These are phyloP conservation scores for Atrina japonica DNA, from an alignment of 2,888 invertebrate genomes.

Conservation along the genomic window DNA sequence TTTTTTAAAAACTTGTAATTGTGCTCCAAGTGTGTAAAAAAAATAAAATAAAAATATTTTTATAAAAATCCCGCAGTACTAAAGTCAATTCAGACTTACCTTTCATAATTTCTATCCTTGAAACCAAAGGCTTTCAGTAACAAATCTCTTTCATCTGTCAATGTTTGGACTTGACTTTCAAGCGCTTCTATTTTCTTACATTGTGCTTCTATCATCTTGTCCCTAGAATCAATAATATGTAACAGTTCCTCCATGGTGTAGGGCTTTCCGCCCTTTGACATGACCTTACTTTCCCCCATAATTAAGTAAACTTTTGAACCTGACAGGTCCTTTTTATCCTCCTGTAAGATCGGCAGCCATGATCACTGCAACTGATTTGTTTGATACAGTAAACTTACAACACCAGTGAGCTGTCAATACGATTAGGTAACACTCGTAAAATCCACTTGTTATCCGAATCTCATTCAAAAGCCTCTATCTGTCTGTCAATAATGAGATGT, in stretches of 20 bases:
- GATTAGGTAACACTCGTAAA: background rate
- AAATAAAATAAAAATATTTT: too few relatives aligned
- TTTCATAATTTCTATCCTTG: too few relatives aligned
- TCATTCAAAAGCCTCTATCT: too few relatives aligned
- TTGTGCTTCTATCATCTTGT: constrained; percentile 23
- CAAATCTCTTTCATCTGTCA: constrained; percentile 7
- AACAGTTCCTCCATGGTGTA: constrained; percentile 23
- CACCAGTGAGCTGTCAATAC: background rate
- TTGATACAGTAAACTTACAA: background rate
- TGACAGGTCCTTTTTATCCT: background rate
- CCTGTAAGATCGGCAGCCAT: constrained; percentile 6
- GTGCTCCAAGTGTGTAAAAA: too few relatives aligned
- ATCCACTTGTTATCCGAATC: too few relatives aligned
- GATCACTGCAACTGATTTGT: background rate
- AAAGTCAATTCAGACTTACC: too few relatives aligned
- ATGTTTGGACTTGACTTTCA: background rate
- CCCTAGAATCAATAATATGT: constrained; percentile 17
- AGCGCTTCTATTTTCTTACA: constrained; percentile 13
- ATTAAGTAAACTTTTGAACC: background rate
- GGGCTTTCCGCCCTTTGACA: background rate
- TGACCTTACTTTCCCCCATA: constrained; percentile 3
- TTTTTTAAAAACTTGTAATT: too few relatives aligned
- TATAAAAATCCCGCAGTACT: too few relatives aligned
- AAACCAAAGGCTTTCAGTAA: background rate
- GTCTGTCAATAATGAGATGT: too few relatives aligned